These are phyloP conservation scores for Sphecodes monilicornis DNA, from an alignment of 2,888 invertebrate species.

Conservation along the genomic window DNA sequence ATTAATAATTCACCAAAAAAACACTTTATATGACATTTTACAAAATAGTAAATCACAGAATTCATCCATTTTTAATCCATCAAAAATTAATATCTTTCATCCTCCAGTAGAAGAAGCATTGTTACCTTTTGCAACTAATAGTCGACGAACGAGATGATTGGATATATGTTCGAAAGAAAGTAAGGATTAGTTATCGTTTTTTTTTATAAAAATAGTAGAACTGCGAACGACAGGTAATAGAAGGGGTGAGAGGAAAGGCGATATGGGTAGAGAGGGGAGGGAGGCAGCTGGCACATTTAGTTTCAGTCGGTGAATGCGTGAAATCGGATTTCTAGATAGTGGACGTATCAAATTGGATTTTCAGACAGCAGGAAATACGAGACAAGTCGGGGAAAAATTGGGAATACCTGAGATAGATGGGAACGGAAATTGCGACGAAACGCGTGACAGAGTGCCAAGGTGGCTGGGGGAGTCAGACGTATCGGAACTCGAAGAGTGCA, in stretches of 20 bases:
- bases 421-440: constrained; percentile 68
- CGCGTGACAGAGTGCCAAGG: constrained; percentile 46
- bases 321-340: constrained; percentile 55
- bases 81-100: neutral
- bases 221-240: constrained; percentile 35
- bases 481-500: constrained; percentile 53
- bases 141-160: neutral
- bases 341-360: constrained; percentile 66
- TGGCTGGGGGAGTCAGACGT: constrained; percentile 21
- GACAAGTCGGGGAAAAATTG: constrained; percentile 56
- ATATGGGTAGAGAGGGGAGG: neutral
- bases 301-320: constrained; percentile 45
- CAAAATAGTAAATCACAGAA: no score
- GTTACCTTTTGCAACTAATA: neutral
- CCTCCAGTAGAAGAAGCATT: neutral
- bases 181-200: neutral
- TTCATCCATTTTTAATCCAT: no score
- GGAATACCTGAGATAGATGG: constrained; percentile 64
- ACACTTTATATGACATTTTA: no score
- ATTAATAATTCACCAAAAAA: no score
- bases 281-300: constrained; percentile 28
- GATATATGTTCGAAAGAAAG: constrained; percentile 6
- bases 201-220: neutral
- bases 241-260: neutral
- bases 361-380: constrained; percentile 54